Percentiles rank a stretch among this genome's conserved stretches.
These are phyloP conservation scores for Chaetura pelagica DNA, from an alignment of 2,113 vertebrate genomes.

Conservation along the genomic window DNA sequence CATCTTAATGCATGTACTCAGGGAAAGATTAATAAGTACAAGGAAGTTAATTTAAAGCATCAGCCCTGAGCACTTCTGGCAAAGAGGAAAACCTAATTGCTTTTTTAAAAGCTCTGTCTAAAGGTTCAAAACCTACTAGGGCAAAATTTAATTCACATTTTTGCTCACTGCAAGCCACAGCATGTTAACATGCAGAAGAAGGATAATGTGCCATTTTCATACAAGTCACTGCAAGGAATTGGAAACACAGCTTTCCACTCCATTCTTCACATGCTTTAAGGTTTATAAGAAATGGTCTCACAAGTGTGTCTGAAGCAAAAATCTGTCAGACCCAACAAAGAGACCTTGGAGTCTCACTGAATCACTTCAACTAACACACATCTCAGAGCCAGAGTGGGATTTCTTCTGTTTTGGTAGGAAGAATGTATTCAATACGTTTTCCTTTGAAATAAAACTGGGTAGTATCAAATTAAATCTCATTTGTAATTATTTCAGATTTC, in stretches of 20 bases:
- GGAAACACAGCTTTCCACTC: neutral
- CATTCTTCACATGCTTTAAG: neutral
- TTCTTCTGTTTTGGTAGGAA: neutral
- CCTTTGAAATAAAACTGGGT: neutral
- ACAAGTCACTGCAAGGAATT: neutral
- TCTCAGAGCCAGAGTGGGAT: neutral
- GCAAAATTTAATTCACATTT: neutral
- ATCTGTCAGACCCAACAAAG: neutral
- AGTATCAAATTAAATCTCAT: neutral
- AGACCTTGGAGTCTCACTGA: no score
- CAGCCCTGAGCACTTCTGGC: neutral
- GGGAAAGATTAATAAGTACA: neutral
- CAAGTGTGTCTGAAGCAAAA: neutral
- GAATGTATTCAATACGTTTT: fast-evolving
- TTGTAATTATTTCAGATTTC: neutral
- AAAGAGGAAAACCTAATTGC: neutral
- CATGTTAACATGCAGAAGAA: neutral
- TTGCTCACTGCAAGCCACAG: neutral
- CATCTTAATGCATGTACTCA: neutral
- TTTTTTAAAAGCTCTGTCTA: neutral
- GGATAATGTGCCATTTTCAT: neutral
- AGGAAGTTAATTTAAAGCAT: slow-evolving; percentile 10
- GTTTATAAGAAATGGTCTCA: neutral
- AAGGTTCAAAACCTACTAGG: neutral
- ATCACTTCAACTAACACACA: neutral